phyloP scores from a whole-genome alignment of 2,888 invertebrate genomes.

The Argyresthia goedartella region DNA sequence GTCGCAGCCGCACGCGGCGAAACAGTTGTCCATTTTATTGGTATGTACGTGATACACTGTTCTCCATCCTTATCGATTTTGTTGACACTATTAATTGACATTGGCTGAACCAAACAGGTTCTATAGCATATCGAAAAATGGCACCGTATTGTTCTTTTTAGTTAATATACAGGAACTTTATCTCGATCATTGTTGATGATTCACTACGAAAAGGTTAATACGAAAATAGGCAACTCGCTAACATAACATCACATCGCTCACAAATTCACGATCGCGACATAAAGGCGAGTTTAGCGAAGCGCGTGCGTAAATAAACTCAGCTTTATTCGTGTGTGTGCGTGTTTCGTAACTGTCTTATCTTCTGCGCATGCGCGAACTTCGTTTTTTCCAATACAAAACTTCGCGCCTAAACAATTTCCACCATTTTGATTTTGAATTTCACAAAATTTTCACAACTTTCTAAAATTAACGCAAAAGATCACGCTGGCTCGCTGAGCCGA shows the following conservation, averaged over 20 bases:
- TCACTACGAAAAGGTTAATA: conserved; percentile 48
- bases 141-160: too few species aligned
- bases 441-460: conserved; percentile 6
- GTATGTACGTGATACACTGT: conserved; percentile 30
- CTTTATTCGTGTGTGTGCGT: conserved; percentile 19
- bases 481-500: background rate
- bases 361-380: conserved; percentile 32
- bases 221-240: conserved; percentile 38
- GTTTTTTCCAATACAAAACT: conserved; percentile 14
- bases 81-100: background rate
- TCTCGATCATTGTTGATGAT: conserved; percentile 19
- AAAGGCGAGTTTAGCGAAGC: conserved; percentile 5
- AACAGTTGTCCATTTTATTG: conserved; percentile 59
- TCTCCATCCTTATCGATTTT: conserved; percentile 41
- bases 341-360: conserved; percentile 20
- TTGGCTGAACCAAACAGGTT: too few species aligned
- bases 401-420: conserved; percentile 20
- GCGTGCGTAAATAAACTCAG: conserved; percentile 46
- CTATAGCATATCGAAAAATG: too few species aligned
- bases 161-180: too few species aligned
- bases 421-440: background rate
- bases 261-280: conserved; percentile 20
- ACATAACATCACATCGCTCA: conserved; percentile 26
- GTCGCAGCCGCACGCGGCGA: conserved; percentile 57
- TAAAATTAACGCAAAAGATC: too few species aligned